Percentiles rank a stretch among this genome's conserved stretches.
Evolutionary conservation across 2,888 invertebrate genomes (phyloP).

Genomic region (Oxytorus armatus): DNA sequence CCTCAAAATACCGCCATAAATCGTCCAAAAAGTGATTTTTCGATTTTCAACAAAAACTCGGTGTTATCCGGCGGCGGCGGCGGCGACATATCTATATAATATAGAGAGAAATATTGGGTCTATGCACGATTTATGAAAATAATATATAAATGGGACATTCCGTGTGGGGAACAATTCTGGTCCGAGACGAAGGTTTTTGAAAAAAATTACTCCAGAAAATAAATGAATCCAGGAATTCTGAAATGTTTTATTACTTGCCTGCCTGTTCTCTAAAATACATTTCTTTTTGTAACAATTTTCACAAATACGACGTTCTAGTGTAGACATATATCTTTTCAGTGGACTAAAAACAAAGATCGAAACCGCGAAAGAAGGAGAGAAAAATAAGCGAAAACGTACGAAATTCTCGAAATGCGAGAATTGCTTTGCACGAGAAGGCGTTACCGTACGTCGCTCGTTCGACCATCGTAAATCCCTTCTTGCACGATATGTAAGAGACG

Average conservation of each 20-base stretch:
- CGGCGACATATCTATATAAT: too few relatives aligned
- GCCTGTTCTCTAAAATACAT: too few relatives aligned
- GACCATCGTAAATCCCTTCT: conserved; percentile 64
- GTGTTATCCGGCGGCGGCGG: too few relatives aligned
- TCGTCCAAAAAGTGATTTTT: too few relatives aligned
- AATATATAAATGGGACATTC: background rate
- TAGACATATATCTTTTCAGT: conserved; percentile 18
- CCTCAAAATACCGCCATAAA: too few relatives aligned
- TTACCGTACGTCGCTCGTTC: conserved; percentile 56
- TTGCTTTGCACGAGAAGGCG: conserved; percentile 54
- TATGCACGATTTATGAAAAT: conserved; percentile 9
- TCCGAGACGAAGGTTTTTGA: too few relatives aligned
- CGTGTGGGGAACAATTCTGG: too few relatives aligned
- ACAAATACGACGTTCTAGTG: background rate
- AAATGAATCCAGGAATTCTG: too few relatives aligned
- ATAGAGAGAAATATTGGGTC: too few relatives aligned
- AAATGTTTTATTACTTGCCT: too few relatives aligned
- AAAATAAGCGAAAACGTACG: conserved; percentile 27
- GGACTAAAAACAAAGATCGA: conserved; percentile 44
- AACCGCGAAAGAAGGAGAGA: conserved; percentile 6
- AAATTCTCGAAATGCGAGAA: conserved; percentile 59
- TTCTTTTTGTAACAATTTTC: background rate
- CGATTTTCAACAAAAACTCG: too few relatives aligned
- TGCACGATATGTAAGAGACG: conserved; percentile 19
- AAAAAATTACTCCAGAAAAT: too few relatives aligned